Percentiles rank a stretch among this genome's conserved stretches.
phyloP scores from a whole-genome alignment of 2,888 invertebrate species.

The Graphium colonna region DNA sequence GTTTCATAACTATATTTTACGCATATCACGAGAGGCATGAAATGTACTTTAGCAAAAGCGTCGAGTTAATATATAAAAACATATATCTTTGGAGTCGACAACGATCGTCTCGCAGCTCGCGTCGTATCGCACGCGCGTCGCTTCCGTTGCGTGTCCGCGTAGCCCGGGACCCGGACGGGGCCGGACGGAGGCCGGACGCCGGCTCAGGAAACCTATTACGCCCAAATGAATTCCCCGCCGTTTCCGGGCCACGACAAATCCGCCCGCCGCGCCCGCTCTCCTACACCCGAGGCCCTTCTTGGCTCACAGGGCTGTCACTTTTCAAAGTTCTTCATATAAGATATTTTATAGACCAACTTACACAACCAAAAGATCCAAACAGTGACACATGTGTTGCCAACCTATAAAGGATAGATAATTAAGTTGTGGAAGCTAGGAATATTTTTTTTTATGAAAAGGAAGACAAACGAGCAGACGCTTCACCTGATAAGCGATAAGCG shows the following conservation, averaged over 20 bases:
- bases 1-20: no score
- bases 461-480: no score
- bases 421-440: no score
- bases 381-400: no score
- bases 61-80: constrained; percentile 1
- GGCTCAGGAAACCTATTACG: constrained; percentile 77
- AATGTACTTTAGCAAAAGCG: background rate
- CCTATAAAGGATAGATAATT: no score
- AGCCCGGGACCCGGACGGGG: constrained; percentile 52
- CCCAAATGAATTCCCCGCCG: constrained; percentile 77
- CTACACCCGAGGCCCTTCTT: constrained; percentile 63
- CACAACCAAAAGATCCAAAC: no score
- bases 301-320: constrained; percentile 44
- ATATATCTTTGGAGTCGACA: no score
- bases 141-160: constrained; percentile 63
- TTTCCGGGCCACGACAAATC: constrained; percentile 74
- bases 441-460: no score
- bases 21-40: no score
- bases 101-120: constrained; percentile 1
- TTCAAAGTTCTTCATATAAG: no score
- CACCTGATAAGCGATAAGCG: no score
- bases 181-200: constrained; percentile 65
- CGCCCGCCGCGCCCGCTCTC: constrained; percentile 57
- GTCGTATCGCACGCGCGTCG: constrained; percentile 38
- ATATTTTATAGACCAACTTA: no score